Base-by-base conservation (phyloP, 2,888 invertebrate species). In the Myopa testacea region DNA sequence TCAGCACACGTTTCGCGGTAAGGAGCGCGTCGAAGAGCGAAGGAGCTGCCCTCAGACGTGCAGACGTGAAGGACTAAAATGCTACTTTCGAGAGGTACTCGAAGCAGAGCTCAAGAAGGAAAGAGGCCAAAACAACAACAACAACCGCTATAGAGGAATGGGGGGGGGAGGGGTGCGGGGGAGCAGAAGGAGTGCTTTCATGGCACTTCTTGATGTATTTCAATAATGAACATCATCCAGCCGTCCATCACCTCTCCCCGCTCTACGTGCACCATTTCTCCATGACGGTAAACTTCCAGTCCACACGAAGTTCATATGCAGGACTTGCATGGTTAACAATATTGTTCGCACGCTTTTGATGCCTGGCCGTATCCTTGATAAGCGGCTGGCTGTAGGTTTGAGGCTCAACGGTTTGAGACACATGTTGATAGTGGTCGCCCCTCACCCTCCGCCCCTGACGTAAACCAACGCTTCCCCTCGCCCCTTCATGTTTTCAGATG, bases 261-360 rank as follows among this genome's bases (percentile, higher is more conserved):
- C 65, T 34, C 52, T 37, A 3, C 19, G 52, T 70, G 45, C 55
- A 55, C 12, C 70, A 55, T 52, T 55, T n/a, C 55, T 55, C 16
- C 55, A 5, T n/a, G 16, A 55, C 16, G 14, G 14, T n/a, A 12
- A 14, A n/a, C 16, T n/a, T 14, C 4, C n/a, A n/a, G 1, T 55
- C 14, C n/a, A n/a, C n/a, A n/a, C 55, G 55, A n/a, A 1, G 55
- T n/a, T 14, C 50, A 26, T 34, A 14, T 55, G 14, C 55, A 3
- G 0, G 55, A n/a, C 16, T 4, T n/a, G 55, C 16, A 55, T 6
- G n/a, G 16, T 55, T 70, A 70, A 70, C 70, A 70, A 70, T 70
- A 55, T 55, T 70, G 70, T 70, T 70, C 70, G 55, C 70, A 70
- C 70, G 70, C 70, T 70, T 55, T 52, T 16, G 37, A 55, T 34